Percentiles rank a stretch among this genome's conserved stretches.
Conservation (phyloP, 2,113 vertebrate species). For the Hippocampus comes region DNA sequence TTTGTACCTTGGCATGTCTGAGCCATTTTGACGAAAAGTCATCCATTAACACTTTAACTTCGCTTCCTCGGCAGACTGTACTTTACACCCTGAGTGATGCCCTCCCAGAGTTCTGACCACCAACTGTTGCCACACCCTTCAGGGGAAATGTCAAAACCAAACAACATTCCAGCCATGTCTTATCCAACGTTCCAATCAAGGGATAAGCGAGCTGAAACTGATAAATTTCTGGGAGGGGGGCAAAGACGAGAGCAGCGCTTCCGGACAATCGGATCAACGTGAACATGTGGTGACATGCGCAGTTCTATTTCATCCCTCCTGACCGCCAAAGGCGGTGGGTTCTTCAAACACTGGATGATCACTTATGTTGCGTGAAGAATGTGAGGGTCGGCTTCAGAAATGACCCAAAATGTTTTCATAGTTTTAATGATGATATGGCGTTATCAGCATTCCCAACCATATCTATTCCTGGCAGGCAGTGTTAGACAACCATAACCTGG, state of each 20-base stretch:
- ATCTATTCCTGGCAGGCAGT: not conserved
- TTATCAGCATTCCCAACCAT: not conserved
- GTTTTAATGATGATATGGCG: not conserved
- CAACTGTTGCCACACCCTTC: slow-evolving; percentile 1
- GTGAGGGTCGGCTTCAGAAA: too few species aligned
- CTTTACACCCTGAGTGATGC: not conserved
- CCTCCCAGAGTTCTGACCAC: not conserved
- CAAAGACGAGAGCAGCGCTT: not conserved
- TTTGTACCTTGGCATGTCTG: not conserved
- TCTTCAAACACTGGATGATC: too few species aligned
- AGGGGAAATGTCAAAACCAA: slow-evolving; percentile 8
- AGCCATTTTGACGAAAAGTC: not conserved
- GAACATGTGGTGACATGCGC: not conserved
- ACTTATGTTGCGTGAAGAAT: too few species aligned
- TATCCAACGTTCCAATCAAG: not conserved
- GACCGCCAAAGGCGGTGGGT: too few species aligned
- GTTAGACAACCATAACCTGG: not conserved
- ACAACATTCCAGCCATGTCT: slow-evolving; percentile 6
- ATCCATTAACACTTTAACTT: not conserved
- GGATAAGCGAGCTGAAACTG: not conserved
- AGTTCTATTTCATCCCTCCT: not conserved
- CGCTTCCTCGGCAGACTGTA: not conserved
- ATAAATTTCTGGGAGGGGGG: not conserved
- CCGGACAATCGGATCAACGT: not conserved
- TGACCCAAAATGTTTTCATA: not conserved